phyloP scores from a whole-genome alignment of 1,140 invertebrate genomes.

The Probaryconus sp. region DNA sequence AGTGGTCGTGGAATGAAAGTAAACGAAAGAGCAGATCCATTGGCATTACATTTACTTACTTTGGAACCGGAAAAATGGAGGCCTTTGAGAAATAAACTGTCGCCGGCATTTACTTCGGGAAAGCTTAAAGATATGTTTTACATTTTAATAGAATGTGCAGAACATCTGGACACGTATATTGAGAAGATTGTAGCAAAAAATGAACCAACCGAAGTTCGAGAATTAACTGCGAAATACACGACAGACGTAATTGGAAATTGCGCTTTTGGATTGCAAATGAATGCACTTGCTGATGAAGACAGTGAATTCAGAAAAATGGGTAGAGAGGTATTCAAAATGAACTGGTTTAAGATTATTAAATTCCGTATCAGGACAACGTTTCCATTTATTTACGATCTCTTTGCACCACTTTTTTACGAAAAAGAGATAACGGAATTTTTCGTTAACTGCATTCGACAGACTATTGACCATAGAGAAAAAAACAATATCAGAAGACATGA shows the following conservation, averaged over 20 bases:
- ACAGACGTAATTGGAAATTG: conserved; percentile 80
- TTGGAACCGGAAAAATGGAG: conserved; percentile 67
- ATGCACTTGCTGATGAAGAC: conserved; percentile 76
- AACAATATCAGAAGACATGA: conserved; percentile 77
- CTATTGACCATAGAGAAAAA: conserved; percentile 74
- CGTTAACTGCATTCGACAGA: conserved; percentile 71
- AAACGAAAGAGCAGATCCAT: conserved; percentile 75
- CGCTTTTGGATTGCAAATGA: conserved; percentile 80
- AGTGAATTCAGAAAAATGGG: conserved; percentile 76
- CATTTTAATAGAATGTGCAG: conserved; percentile 63
- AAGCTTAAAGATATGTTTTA: conserved; percentile 73
- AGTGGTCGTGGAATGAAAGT: conserved; percentile 65
- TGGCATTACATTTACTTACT: conserved; percentile 69
- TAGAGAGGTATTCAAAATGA: conserved; percentile 63
- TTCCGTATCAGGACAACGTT: conserved; percentile 53
- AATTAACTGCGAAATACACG: conserved; percentile 73
- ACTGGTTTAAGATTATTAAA: conserved; percentile 56
- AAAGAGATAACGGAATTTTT: conserved; percentile 76
- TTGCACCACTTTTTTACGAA: conserved; percentile 44
- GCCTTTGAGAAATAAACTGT: conserved; percentile 63
- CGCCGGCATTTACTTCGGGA: conserved; percentile 55
- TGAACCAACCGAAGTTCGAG: conserved; percentile 58
- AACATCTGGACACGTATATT: conserved; percentile 62
- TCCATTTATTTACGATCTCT: conserved; percentile 43
- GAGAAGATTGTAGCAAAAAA: conserved; percentile 17